Evolutionary conservation across 2,888 invertebrate genomes (phyloP).

Genomic region (Allolobophora icterica): DNA sequence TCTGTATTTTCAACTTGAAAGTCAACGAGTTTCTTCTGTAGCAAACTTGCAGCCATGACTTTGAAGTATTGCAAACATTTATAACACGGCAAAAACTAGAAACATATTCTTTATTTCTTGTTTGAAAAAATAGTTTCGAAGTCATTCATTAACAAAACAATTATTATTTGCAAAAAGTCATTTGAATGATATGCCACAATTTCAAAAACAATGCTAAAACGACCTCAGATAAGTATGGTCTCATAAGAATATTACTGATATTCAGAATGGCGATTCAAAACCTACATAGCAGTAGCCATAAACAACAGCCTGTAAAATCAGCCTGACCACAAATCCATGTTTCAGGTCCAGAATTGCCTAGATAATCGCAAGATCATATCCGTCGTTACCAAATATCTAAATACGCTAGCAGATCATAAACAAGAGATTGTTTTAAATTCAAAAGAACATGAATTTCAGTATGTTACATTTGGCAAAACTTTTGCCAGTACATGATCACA

Average conservation of each 20-base stretch:
- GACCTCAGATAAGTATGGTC: background rate
- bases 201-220: background rate
- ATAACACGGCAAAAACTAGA: background rate
- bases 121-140: background rate
- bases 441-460: too few species aligned
- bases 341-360: background rate
- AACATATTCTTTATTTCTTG: background rate
- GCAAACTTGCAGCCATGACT: background rate
- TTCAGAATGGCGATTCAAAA: background rate
- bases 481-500: too few species aligned
- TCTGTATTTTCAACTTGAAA: too few species aligned
- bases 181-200: slow-evolving; percentile 7
- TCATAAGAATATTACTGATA: background rate
- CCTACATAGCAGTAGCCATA: too few species aligned
- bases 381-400: background rate
- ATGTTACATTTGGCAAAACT: too few species aligned
- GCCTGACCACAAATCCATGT: background rate
- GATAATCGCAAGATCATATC: background rate
- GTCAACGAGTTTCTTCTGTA: background rate
- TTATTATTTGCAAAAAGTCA: slow-evolving; percentile 1
- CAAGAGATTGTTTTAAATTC: background rate
- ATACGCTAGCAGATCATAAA: slow-evolving; percentile 2
- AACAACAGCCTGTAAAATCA: background rate
- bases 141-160: background rate
- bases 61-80: background rate